Base-by-base conservation (phyloP, 2,113 vertebrate genomes). In the Bostrychus sinensis region DNA sequence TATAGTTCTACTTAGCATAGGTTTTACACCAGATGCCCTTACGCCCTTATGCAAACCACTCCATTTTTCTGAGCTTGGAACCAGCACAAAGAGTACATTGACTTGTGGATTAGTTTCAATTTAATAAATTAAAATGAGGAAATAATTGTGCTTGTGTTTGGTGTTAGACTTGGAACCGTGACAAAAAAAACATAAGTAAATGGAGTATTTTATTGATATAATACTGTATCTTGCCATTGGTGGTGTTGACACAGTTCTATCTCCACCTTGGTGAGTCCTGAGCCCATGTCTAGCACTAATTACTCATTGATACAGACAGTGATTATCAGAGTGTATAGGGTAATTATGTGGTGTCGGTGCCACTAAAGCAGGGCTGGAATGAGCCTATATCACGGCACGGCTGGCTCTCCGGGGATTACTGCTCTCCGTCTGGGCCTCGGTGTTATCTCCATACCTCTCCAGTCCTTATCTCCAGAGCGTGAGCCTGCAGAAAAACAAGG, bases 291-390 rank as follows among this genome's bases (percentile, higher is more conserved):
- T 73, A 64, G n/a, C 69, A 78, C 85, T 89, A 90, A 90, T 91
- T 89, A 87, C 74, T 72, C 70, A 83, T 76, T 85, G 88, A 89
- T 90, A 81, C 71, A 87, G 81, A 86, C 87, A 82, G 78, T 55
- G 88, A 85, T 88, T 81, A 89, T 87, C 86, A 83, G 67, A 72
- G 63, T 72, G 77, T 83, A 77, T 56, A 5, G 70, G 81, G 66
- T 90, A 89, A 90, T 89, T 87, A 88, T 83, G 72, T 83, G 51
- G 82, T 86, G 88, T 89, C 83, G 83, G 75, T 70, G 83, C 79
- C 85, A 83, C 74, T 82, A 79, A 85, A 89, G 86, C 67, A 83
- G 85, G 73, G 58, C 20, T 81, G 76, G 80, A 81, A 81, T 78
- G 86, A 85, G 75, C 39, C 72, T 82, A 85, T 88, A 85, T 88